Base-by-base conservation (phyloP, 1,140 invertebrate genomes). In the Solenopsis fugax region DNA sequence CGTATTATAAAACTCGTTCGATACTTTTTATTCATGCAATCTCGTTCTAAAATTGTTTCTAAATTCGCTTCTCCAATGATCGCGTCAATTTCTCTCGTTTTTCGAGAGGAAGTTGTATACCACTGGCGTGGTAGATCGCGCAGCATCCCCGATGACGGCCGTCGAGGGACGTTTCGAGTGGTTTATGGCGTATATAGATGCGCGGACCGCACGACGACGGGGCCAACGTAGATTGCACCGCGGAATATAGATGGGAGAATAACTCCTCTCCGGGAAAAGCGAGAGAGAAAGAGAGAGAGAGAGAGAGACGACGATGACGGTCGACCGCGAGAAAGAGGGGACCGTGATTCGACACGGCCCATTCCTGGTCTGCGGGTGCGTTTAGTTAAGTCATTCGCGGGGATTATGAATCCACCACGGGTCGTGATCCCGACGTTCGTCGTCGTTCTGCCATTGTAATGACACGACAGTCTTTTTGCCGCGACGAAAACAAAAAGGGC, bases 331-430 rank as follows among this genome's bases (percentile, higher is more conserved):
- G 69, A 50, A 69, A 64, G 60, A 48, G 88, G 85, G 89, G 72
- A 73, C 48, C 2, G 62, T 65, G 88, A 93, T 93, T 93, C 89
- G 92, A 87, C 77, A 91, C 77, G 93, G 92, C 65, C 69, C 90
- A 90, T 93, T 93, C 88, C 90, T 90, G 90, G 88, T 90, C 89
- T 87, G 85, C 89, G 88, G 87, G 64, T 88, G 87, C 91, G 91
- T 93, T 93, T 93, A 93, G 92, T 93, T 93, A 93, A 93, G 92
- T 93, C 92, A 92, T 93, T 93, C 89, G 88, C 89, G 78, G 78
- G 89, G 91, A 93, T 93, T 93, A 93, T 86, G 87, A 89, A 93
- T 93, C 88, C 80, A 92, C 81, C 65, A 92, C 90, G 92, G 92
- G 10, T 90, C 88, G 81, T 89, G 76, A 90, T 91, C 89, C 54